These are phyloP conservation scores for Oligia latruncula DNA, from an alignment of 2,888 invertebrate species.

Conservation along the genomic window DNA sequence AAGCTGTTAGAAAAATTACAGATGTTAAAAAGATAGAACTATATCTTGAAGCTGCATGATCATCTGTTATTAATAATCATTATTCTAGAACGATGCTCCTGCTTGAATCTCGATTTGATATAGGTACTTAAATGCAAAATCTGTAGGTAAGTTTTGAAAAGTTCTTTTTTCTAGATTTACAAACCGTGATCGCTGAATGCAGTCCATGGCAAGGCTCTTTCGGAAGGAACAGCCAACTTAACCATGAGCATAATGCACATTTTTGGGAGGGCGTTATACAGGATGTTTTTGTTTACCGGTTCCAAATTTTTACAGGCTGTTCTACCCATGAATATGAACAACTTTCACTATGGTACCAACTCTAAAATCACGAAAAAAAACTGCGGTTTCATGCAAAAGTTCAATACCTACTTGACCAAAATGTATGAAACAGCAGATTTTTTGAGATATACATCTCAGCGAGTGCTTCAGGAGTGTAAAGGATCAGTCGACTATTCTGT, in stretches of 20 bases:
- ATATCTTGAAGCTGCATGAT: background rate
- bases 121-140: background rate
- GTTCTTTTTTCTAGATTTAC: background rate
- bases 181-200: background rate
- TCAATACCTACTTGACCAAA: too few relatives aligned
- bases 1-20: background rate
- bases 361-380: too few relatives aligned
- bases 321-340: too few relatives aligned
- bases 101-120: background rate
- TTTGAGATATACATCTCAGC: background rate
- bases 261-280: background rate
- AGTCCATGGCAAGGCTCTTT: background rate
- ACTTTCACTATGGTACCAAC: too few relatives aligned
- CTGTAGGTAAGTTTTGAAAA: background rate
- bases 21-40: background rate
- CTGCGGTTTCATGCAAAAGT: too few relatives aligned
- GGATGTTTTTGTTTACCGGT: too few relatives aligned
- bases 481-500: background rate
- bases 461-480: background rate
- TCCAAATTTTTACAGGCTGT: too few relatives aligned
- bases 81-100: background rate
- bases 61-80: background rate
- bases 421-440: too few relatives aligned
- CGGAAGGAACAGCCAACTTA: background rate
- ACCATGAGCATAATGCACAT: background rate